These are phyloP conservation scores for Psettodes erumei DNA, from an alignment of 2,113 vertebrate genomes.

Conservation along the genomic window DNA sequence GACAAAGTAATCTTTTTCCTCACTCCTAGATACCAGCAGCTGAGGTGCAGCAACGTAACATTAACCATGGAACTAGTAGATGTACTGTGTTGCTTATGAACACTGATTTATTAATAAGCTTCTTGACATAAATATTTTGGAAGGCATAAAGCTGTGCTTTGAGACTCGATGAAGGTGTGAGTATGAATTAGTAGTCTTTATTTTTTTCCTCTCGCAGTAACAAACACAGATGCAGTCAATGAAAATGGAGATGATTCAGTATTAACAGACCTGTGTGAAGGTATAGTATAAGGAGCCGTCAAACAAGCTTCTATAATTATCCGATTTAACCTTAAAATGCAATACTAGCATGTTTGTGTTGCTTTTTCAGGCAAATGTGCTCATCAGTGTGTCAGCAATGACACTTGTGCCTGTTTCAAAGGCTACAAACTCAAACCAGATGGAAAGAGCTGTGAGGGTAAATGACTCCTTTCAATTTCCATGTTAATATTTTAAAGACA, in stretches of 20 bases:
- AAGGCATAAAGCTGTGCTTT: neutral
- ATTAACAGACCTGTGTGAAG: constrained; percentile 66
- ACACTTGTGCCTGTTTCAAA: constrained; percentile 88
- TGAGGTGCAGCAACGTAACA: neutral
- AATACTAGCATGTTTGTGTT: constrained; percentile 4
- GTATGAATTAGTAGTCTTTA: neutral
- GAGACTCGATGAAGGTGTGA: neutral
- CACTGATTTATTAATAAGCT: neutral
- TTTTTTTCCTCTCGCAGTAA: constrained; percentile 30
- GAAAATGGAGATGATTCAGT: constrained; percentile 17
- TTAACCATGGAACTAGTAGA: neutral
- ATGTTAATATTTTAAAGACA: neutral
- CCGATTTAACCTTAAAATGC: neutral
- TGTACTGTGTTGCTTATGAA: too few species aligned
- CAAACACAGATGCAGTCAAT: constrained; percentile 7
- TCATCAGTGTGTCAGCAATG: constrained; percentile 89
- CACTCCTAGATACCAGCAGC: neutral
- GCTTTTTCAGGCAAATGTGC: constrained; percentile 86
- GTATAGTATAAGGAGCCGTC: constrained; percentile 40
- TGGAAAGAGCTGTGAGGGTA: constrained; percentile 92
- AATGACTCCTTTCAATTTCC: neutral
- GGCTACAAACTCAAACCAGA: constrained; percentile 93
- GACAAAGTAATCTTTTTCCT: neutral
- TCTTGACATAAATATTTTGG: neutral
- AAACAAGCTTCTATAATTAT: neutral